phyloP scores from a whole-genome alignment of 37 sponge, comb jelly and placozoan species.

The Theonella swinhoei region DNA sequence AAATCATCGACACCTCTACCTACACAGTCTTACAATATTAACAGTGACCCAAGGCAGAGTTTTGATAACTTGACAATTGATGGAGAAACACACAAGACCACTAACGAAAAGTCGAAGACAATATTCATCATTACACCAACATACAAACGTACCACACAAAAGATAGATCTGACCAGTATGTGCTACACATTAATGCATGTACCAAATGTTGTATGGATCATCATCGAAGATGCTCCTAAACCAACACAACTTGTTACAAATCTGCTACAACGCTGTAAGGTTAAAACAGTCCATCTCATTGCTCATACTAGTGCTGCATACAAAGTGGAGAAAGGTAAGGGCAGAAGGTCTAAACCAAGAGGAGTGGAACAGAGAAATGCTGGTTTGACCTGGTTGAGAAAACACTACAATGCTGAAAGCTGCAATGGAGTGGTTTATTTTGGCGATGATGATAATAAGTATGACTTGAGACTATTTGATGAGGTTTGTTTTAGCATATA shows the following conservation, averaged over 20 bases:
- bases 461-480: slow-evolving; percentile 56
- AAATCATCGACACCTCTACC: too few species aligned
- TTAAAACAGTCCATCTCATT: slow-evolving; percentile 19
- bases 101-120: background rate
- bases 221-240: slow-evolving; percentile 52
- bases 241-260: slow-evolving; percentile 32
- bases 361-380: slow-evolving; percentile 62
- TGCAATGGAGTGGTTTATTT: slow-evolving; percentile 58
- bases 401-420: background rate
- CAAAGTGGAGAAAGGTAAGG: background rate
- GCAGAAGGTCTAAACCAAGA: background rate
- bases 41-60: too few species aligned
- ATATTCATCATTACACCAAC: slow-evolving; percentile 74
- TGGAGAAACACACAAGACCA: too few species aligned
- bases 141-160: slow-evolving; percentile 58
- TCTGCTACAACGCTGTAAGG: slow-evolving; percentile 26
- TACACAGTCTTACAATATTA: too few species aligned
- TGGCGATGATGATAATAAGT: slow-evolving; percentile 68
- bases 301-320: background rate
- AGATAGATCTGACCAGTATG: slow-evolving; percentile 59
- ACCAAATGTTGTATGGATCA: slow-evolving; percentile 66
- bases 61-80: too few species aligned
- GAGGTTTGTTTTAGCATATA: too few species aligned
- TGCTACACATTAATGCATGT: slow-evolving; percentile 64
- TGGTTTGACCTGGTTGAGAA: slow-evolving; percentile 26